Base-by-base conservation (phyloP, 2,797 vertebrate species). In the Pteronotus mesoamericanus region DNA sequence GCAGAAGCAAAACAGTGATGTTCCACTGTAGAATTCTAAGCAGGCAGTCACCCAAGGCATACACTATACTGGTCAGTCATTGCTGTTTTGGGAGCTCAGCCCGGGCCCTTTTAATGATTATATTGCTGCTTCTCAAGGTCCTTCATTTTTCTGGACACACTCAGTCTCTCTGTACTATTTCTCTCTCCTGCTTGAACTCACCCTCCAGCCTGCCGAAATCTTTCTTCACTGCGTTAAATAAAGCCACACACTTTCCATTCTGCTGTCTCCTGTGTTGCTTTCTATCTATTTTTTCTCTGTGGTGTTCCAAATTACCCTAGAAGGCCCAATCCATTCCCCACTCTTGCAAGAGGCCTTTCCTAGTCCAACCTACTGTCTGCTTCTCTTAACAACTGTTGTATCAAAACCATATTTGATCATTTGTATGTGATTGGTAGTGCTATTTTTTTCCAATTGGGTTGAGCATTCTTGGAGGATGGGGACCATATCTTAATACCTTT, bases 21-120 rank as follows among this genome's bases (percentile, higher is more conserved):
- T 48, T 80, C 26, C 44, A 3, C 18, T 6, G 19, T 42, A 84
- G 74, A 96, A 93, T 97, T 95, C 93, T 89, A 95, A 97, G 61
- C 5, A 92, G 53, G 21, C 59, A 78, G 48, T 89, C 88, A 80
- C 51, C 79, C 3, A 34, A 96, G 89, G 32, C 64, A 44, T 79
- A 34, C 55, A 1, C 85, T 61, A 32, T 55, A 2, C 90, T 68
- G 68, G 8, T 11, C 4, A 1, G 61, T 75, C 86, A 66, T 39
- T 44, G 69, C 53, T 86, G 22, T 61, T 90, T 44, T 22, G 74
- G 72, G 57, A 92, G 55, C 64, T 91, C 83, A 94, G 75, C 18
- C 42, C 55, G 68, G 48, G 51, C 42, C 66, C 71, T 53, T 55
- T 66, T 79, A 39, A 14, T 89, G 59, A 89, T 34, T 79, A 3